A percentile compares a stretch with the other conserved stretches of the same genome.
These are phyloP conservation scores for Castor canadensis DNA, from an alignment of 2,113 vertebrate genomes.

Conservation along the genomic window DNA sequence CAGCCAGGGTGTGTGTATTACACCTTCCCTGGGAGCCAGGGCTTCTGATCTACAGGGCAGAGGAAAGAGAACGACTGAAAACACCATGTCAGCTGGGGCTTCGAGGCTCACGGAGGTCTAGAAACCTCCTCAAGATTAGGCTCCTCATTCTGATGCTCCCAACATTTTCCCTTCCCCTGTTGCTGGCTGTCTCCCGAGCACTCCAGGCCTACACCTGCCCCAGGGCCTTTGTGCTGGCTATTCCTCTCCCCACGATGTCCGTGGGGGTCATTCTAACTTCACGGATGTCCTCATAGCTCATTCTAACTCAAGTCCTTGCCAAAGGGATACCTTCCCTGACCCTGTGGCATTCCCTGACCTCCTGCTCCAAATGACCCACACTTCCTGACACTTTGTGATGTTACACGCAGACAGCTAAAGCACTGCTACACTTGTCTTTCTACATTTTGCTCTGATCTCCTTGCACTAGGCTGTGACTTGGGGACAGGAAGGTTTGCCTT, in stretches of 20 bases:
- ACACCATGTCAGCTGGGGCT: no score
- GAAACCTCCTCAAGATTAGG: no score
- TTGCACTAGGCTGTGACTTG: rapidly evolving
- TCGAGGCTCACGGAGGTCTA: background rate
- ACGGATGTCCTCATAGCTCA: rapidly evolving
- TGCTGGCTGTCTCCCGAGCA: rapidly evolving
- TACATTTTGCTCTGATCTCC: rapidly evolving
- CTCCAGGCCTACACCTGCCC: background rate
- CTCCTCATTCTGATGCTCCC: background rate
- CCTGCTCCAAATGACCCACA: rapidly evolving
- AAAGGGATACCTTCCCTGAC: rapidly evolving
- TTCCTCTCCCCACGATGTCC: no score
- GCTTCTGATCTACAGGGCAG: background rate
- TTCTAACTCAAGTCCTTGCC: background rate
- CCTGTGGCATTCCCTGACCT: no score
- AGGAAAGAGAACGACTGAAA: background rate
- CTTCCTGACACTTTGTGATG: background rate
- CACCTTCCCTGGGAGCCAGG: background rate
- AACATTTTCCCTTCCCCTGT: background rate
- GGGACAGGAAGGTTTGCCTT: rapidly evolving
- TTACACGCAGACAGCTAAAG: rapidly evolving
- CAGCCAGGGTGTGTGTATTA: no score
- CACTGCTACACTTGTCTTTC: rapidly evolving
- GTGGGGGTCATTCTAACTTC: background rate
- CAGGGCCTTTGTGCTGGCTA: rapidly evolving